Base-by-base conservation (phyloP, 2,113 vertebrate species). In the Tricholaema leucomelas region DNA sequence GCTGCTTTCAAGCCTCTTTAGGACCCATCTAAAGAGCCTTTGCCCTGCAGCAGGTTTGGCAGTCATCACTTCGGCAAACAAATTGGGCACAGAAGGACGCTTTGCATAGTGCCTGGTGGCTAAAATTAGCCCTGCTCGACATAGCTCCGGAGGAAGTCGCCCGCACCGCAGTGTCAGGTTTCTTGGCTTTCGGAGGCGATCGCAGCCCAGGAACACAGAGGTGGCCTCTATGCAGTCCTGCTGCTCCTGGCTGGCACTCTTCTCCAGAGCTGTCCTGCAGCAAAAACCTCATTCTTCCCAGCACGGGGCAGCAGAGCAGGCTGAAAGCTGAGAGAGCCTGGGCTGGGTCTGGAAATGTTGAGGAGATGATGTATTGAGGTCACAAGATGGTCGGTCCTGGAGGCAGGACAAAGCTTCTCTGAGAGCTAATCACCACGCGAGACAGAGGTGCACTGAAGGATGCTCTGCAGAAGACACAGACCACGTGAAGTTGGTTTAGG, bases 41-140 rank as follows among this genome's bases (percentile, higher is more conserved):
- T 82, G 71, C 85, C 88, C 79, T 54, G 91, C 91, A 89, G 92
- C 76, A 55, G 84, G 70, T 59, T 93, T 88, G 95, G 79, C 91
- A 72, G 79, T 73, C 91, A 92, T 90, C 66, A 63, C 84, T 94
- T 89, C n/a, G 60, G 31, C 91, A 93, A 87, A 73, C 80, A 91
- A 92, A 81, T 69, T 65, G 64, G 36, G 56, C 81, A 44, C 70
- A 75, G 88, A 79, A 46, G 2, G 60, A 33, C 46, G 61, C 83
- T 95, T 93, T 95, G 82, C 91, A 94, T 87, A 88, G 85, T 13
- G 65, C 76, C 55, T 6, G 40, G 66, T 42, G 88, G 48, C 85
- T 94, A 94, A 95, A 96, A 96, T 95, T 95, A 97, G 90, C 84
- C 58, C 71, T 74, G 71, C 72, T 87, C 4, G 1, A n/a, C 72